Evolutionary conservation across 2,888 invertebrate species (phyloP).

Genomic region (Escarpia spicata): DNA sequence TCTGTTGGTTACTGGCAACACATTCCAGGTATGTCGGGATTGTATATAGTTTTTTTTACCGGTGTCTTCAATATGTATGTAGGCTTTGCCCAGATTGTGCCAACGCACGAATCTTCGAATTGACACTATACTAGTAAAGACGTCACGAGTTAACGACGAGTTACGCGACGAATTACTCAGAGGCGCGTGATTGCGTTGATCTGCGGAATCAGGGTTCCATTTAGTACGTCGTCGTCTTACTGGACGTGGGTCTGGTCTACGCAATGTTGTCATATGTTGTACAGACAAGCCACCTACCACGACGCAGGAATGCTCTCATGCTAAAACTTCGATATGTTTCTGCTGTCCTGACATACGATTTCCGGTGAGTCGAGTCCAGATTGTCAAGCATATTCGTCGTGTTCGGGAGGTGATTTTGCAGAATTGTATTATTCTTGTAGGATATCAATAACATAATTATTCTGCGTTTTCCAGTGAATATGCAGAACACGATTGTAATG

Average conservation of each 20-base stretch:
- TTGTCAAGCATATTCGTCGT: not conserved
- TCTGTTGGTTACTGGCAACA: not conserved
- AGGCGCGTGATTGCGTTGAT: not conserved
- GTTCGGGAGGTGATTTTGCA: not conserved
- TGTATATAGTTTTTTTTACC: not conserved
- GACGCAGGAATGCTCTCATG: not conserved
- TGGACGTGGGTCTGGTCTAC: too few relatives aligned
- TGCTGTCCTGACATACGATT: not conserved
- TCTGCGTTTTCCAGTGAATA: not conserved
- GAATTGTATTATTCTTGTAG: not conserved
- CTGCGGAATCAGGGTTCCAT: not conserved
- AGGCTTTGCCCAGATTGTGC: not conserved
- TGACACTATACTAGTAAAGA: not conserved
- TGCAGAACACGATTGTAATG: not conserved
- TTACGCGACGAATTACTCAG: not conserved
- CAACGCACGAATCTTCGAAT: not conserved
- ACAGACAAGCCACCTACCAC: not conserved
- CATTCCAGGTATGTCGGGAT: not conserved
- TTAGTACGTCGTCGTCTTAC: not conserved
- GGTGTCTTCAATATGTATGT: not conserved
- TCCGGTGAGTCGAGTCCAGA: not conserved
- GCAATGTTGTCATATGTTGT: not conserved
- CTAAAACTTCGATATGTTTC: not conserved
- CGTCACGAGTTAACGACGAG: not conserved
- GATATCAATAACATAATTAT: not conserved